Percentiles rank a stretch among this genome's conserved stretches.
Evolutionary conservation across 2,797 vertebrate genomes (phyloP).

Genomic region (Emys orbicularis): DNA sequence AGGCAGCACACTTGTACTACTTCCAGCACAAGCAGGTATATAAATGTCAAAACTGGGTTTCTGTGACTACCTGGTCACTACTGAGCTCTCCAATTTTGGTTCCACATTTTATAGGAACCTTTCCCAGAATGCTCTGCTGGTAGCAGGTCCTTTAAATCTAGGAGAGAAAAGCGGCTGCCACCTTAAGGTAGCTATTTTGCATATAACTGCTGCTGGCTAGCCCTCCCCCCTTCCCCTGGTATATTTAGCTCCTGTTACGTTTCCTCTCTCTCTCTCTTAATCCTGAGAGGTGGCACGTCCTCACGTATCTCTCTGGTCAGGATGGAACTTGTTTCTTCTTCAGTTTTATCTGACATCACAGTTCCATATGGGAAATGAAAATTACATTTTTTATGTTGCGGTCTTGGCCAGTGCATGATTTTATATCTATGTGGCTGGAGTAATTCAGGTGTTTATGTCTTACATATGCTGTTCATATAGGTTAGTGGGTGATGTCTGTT

Average conservation of each 20-base stretch:
- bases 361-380: background rate
- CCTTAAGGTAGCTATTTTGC: conserved; percentile 30
- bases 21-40: background rate
- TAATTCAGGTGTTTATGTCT: conserved; percentile 48
- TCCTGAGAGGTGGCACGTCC: conserved; percentile 17
- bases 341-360: conserved; percentile 12
- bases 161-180: conserved; percentile 38
- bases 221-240: conserved; percentile 26
- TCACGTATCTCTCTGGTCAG: background rate
- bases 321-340: conserved; percentile 30
- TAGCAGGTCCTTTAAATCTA: background rate
- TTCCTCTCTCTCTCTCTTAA: background rate
- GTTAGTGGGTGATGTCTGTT: conserved; percentile 41
- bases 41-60: background rate
- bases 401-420: background rate
- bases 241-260: background rate
- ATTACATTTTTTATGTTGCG: background rate
- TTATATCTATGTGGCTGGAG: conserved; percentile 5
- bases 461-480: conserved; percentile 27
- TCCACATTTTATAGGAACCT: background rate
- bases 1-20: background rate
- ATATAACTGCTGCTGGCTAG: background rate
- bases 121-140: rapidly evolving
- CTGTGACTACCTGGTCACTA: background rate
- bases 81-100: background rate